Base-by-base conservation (phyloP, 2,113 vertebrate genomes). In the Solea solea region DNA sequence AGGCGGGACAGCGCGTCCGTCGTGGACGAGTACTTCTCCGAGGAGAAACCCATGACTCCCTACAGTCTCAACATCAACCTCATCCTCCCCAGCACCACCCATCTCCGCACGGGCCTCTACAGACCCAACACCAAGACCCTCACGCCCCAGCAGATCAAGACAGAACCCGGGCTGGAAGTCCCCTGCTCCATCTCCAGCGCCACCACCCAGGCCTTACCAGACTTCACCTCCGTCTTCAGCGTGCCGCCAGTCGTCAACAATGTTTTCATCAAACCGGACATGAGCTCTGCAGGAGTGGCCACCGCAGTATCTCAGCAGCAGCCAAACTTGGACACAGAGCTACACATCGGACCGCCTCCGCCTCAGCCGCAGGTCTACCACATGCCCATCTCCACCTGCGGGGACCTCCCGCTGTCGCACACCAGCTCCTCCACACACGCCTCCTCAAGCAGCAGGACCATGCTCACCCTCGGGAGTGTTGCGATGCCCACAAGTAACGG, bases 61-160 rank as follows among this genome's bases (percentile, higher is more conserved):
- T 97, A 96, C 92, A 97, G 95, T 27, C 91, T 97, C n/a, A 97
- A 97, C 92, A 96, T 97, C 91, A 97, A 97, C 1, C 72, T 97
- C 40, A 96, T 97, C 75, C 94, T 97, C 8, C 96, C 95, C 2
- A 94, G 93, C 86, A 96, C 94, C 7, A 93, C 94, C 0, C 95
- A 97, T 83, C 91, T 97, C 13, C 95, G 95, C 88, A 96, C 95
- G 0, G 96, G 96, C 49, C 93, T 97, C 28, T 98, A 95, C 85
- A 91, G 95, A 15, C 83, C 93, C 6, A 78, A 77, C 88, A 21
- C 25, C 61, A 89, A 83, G 81, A 91, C 91, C 80, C 74, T 84
- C 13, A 86, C 93, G 7, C 78, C 93, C 0, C 93, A 94, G 64
- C 94, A 93, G 77, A 93, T 97, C 89, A 96, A 97, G 88, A 93